phyloP scores from a whole-genome alignment of 2,113 vertebrate species.

The pig (Sus scrofa) region T2T-Sscrofa CM000824.6:141358001-141358500 shows the following conservation, averaged over 20 bases:
- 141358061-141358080: neutral
- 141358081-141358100: neutral
- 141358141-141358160: neutral
- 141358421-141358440: neutral
- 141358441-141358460: neutral
- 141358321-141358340: neutral
- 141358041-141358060: neutral
- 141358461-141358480: neutral
- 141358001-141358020: neutral
- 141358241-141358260: neutral
- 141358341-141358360: neutral
- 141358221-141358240: neutral
- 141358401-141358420: neutral
- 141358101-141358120: neutral
- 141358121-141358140: neutral
- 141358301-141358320: neutral
- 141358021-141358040: neutral
- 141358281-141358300: too few species aligned
- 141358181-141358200: neutral
- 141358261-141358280: neutral
- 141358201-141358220: neutral
- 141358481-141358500: neutral
- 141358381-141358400: neutral
- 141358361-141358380: neutral
- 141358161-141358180: neutral